Evolutionary conservation across 2,888 invertebrate species (phyloP), one percentile per base, ranked within the genome.

Genomic region (Eristalis tenax): DNA sequence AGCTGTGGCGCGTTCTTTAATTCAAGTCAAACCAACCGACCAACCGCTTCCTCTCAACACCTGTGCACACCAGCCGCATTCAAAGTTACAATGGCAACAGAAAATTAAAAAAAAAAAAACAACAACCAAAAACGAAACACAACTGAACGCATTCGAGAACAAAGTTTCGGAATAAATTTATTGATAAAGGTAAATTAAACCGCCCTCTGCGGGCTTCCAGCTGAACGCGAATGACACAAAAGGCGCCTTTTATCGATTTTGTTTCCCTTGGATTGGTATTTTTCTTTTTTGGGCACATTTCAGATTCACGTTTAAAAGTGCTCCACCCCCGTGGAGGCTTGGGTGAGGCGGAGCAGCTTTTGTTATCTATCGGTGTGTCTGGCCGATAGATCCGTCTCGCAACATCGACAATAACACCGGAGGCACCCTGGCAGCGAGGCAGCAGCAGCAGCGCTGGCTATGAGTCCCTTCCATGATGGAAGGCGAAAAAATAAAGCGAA

Each of bases 131-230:
- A 64, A 18, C 26, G 35, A 64, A 69, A 77, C 43, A 38, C 23
- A 68, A 68, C 26, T 11, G 71, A 40, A 64, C 50, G 38, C 71
- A 18, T 50, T 50, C 50, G 65, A 43, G 64, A 82, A 77, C 73
- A 87, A 87, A 87, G 71, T 87, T 87, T 87, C 59, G 15, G 83
- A 87, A 87, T 87, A 87, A 87, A 87, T 87, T 87, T 83, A 87
- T 87, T 87, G 87, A 83, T 83, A 76, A 87, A 83, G 87, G 87
- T 83, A 83, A 87, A 87, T 87, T 87, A 83, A 87, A 87, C 75
- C 87, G 76, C 83, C 80, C 73, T 80, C 80, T 76, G 75, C 64
- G 80, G 79, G 61, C 56, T 74, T 23, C 78, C 69, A 86, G 50
- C 69, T 66, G 43, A 84, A 71, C 71, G 56, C 66, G 65, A 66